Percentiles rank a stretch among this genome's conserved stretches.
These are phyloP conservation scores for Serripes groenlandicus DNA, from an alignment of 2,888 invertebrate species.

Conservation along the genomic window DNA sequence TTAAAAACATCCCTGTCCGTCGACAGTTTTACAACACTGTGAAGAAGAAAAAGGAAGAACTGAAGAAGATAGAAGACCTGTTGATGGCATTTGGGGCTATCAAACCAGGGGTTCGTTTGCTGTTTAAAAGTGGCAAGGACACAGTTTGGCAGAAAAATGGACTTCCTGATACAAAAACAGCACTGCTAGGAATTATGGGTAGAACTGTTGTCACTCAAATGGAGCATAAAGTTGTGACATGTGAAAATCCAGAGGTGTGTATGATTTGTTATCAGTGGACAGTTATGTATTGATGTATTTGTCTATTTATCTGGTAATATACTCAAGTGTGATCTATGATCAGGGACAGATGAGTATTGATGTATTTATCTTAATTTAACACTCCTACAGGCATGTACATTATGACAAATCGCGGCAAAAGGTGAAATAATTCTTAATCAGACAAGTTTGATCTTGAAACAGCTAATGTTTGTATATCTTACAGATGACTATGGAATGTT, in stretches of 20 bases:
- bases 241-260: constrained; percentile 67
- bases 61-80: constrained; percentile 88
- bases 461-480: no score
- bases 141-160: constrained; percentile 87
- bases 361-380: no score
- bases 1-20: constrained; percentile 89
- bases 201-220: constrained; percentile 69
- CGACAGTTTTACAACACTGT: constrained; percentile 87
- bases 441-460: no score
- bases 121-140: constrained; percentile 87
- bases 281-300: no score
- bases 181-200: constrained; percentile 74
- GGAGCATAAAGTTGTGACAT: constrained; percentile 52
- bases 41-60: constrained; percentile 87
- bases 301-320: no score
- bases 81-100: constrained; percentile 88
- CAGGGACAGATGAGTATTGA: no score
- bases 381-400: no score
- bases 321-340: no score
- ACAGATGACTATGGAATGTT: constrained; percentile 72
- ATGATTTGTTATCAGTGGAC: no score
- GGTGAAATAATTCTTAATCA: no score
- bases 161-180: constrained; percentile 74
- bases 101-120: constrained; percentile 87
- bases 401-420: no score